These are phyloP conservation scores for Danio jaintianensis DNA, from an alignment of 2,797 vertebrate species.

Conservation along the genomic window DNA sequence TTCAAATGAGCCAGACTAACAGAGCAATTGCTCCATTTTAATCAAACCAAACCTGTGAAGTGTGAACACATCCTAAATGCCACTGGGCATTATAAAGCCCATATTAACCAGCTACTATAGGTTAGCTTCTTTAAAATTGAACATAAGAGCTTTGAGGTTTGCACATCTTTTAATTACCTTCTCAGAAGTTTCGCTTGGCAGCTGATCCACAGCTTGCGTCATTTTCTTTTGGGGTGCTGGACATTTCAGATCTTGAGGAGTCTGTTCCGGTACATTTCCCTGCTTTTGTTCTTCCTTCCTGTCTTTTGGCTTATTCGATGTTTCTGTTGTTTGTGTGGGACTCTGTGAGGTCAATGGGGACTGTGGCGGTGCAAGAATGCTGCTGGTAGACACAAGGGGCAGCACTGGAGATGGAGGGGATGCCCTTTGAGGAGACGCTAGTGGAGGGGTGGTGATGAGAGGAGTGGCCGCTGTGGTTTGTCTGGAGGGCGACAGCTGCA, in stretches of 20 bases:
- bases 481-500: conserved; percentile 74
- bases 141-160: not conserved
- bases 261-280: conserved; percentile 48
- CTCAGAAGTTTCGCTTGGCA: conserved; percentile 23
- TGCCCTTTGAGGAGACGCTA: conserved; percentile 61
- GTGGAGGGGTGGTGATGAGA: conserved; percentile 70
- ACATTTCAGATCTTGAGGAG: conserved; percentile 50
- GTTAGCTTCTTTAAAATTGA: not conserved
- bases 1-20: too few relatives aligned
- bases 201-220: not conserved
- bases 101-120: not conserved
- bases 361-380: conserved; percentile 73
- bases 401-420: conserved; percentile 72
- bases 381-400: conserved; percentile 75
- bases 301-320: conserved; percentile 77
- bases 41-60: too few relatives aligned
- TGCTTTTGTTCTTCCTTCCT: conserved; percentile 59
- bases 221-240: conserved; percentile 57
- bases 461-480: conserved; percentile 60
- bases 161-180: conserved; percentile 24
- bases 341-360: conserved; percentile 82
- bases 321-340: conserved; percentile 78
- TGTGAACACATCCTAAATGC: too few relatives aligned
- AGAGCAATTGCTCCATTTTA: too few relatives aligned
- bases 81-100: not conserved